Conservation (phyloP, 1,140 invertebrate genomes). For the Drosophila grimshawi region DNA sequence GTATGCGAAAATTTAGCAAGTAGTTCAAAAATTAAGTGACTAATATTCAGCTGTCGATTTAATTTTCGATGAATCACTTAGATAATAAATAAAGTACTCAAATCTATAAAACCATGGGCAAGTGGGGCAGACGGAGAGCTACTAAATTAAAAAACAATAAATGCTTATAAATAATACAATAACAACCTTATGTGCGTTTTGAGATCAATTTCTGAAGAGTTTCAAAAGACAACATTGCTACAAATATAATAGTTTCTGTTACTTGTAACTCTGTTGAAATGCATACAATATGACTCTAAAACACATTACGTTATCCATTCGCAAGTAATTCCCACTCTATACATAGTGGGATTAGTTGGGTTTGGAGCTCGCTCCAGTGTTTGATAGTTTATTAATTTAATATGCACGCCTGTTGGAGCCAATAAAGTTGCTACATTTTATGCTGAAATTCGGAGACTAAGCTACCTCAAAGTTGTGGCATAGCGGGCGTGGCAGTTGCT, state of each 20-base stretch:
- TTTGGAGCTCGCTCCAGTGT: constrained; percentile 16
- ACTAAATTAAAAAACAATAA: background rate
- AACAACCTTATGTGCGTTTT: no score
- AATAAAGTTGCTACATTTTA: constrained; percentile 83
- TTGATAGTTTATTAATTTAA: constrained; percentile 74
- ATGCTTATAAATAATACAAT: background rate
- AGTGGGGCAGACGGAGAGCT: no score
- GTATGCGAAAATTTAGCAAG: background rate
- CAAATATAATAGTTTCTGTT: no score
- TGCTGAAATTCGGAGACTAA: constrained; percentile 42
- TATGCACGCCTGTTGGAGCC: constrained; percentile 74
- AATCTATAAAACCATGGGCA: no score
- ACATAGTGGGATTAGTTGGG: background rate
- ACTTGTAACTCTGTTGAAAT: background rate
- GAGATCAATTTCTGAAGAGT: no score
- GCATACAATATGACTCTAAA: background rate
- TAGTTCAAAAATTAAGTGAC: no score
- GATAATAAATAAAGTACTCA: no score
- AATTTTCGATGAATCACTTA: no score
- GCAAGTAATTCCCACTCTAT: background rate
- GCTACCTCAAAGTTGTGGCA: constrained; percentile 13
- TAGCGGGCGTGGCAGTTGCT: constrained; percentile 56
- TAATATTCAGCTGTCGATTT: no score
- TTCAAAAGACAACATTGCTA: no score
- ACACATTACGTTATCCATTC: background rate